These are phyloP conservation scores for Dromius quadrimaculatus DNA, from an alignment of 2,888 invertebrate species.

Conservation along the genomic window DNA sequence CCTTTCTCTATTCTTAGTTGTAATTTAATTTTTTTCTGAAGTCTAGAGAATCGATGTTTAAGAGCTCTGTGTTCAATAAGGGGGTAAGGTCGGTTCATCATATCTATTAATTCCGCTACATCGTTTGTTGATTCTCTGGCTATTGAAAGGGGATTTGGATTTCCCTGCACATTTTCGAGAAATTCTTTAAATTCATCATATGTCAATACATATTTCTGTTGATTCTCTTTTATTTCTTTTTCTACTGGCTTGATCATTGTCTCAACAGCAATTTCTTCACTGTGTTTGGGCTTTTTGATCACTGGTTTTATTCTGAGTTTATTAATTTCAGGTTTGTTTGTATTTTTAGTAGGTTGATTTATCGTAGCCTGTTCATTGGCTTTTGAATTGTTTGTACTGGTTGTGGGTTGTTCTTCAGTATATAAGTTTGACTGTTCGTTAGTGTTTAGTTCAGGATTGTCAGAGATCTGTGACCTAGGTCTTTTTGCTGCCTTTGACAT, in stretches of 20 bases:
- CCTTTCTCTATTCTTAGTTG: not conserved
- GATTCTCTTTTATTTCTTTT: not conserved
- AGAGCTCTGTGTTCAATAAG: not conserved
- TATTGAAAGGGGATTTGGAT: not conserved
- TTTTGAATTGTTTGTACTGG: not conserved
- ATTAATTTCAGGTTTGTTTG: not conserved
- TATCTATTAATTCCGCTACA: not conserved
- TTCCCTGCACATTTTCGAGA: not conserved
- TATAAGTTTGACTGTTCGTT: not conserved
- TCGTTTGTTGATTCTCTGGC: not conserved
- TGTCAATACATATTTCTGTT: not conserved
- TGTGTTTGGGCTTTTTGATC: not conserved
- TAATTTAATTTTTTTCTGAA: not conserved
- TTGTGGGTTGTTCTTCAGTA: not conserved
- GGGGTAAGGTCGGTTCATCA: not conserved
- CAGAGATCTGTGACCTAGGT: not conserved
- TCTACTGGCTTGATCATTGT: not conserved
- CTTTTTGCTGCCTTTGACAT: not conserved
- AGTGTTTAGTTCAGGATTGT: not conserved
- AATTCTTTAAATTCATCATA: slow-evolving; percentile 5
- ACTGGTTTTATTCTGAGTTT: not conserved
- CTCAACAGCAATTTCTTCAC: not conserved
- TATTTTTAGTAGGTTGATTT: not conserved
- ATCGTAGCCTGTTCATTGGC: not conserved
- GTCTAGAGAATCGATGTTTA: not conserved